Conservation (phyloP, 2,797 vertebrate genomes). For the Hoplostethus atlanticus region DNA sequence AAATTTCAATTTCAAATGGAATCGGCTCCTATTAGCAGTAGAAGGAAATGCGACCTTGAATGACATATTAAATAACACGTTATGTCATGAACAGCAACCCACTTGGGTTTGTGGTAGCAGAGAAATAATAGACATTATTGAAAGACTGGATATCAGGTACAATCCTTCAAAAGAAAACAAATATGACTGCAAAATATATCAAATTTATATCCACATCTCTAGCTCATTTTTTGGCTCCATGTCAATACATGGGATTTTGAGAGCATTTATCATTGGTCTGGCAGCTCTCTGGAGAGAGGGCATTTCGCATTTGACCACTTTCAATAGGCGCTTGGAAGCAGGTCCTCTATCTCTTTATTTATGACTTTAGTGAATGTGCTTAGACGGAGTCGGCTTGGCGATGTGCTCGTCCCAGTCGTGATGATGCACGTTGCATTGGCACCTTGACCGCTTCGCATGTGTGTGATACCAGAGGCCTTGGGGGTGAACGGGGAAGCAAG, state of each 20-base stretch:
- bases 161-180: slow-evolving; percentile 30
- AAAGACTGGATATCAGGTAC: not conserved
- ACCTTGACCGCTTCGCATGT: slow-evolving; percentile 34
- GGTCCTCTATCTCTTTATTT: slow-evolving; percentile 48
- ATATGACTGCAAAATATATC: slow-evolving; percentile 26
- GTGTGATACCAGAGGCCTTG: slow-evolving; percentile 40
- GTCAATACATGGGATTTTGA: slow-evolving; percentile 46
- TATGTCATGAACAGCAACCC: slow-evolving; percentile 27
- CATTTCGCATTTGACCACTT: slow-evolving; percentile 51
- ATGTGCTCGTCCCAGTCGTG: not conserved
- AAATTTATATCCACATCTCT: slow-evolving; percentile 56
- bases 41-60: slow-evolving; percentile 8
- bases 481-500: slow-evolving; percentile 30
- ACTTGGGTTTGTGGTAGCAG: slow-evolving; percentile 21
- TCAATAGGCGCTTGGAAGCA: slow-evolving; percentile 34
- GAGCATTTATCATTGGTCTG: slow-evolving; percentile 51
- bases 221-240: slow-evolving; percentile 47
- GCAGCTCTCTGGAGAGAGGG: slow-evolving; percentile 42
- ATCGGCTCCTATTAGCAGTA: slow-evolving; percentile 3
- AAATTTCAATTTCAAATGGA: not conserved
- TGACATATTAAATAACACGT: slow-evolving; percentile 19
- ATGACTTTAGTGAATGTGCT: slow-evolving; percentile 57
- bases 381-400: slow-evolving; percentile 52
- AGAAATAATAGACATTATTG: slow-evolving; percentile 34
- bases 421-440: slow-evolving; percentile 53